Percentiles rank a stretch among this genome's conserved stretches.
Conservation (phyloP, 2,888 invertebrate species). For the Rotaria socialis region DNA sequence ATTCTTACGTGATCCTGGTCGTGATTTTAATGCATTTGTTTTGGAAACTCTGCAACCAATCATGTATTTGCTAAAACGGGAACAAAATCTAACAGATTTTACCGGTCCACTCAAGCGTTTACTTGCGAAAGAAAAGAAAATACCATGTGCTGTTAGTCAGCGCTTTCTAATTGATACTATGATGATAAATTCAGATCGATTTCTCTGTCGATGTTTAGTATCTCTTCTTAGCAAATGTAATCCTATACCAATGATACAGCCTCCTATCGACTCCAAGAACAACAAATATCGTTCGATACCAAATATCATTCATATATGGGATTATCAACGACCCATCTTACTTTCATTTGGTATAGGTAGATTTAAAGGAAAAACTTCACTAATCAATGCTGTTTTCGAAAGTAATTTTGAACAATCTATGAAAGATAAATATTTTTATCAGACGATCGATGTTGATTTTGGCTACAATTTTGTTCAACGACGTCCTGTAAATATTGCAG, state of each 20-base stretch:
- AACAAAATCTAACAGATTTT: neutral
- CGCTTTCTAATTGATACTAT: neutral
- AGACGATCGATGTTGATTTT: neutral
- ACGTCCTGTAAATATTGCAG: neutral
- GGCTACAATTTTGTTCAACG: neutral
- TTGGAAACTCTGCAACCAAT: neutral
- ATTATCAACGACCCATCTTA: neutral
- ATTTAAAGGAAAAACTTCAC: constrained; percentile 6
- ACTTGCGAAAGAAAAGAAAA: neutral
- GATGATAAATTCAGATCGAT: neutral
- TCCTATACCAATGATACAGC: neutral
- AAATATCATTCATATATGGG: neutral
- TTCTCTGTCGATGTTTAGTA: neutral
- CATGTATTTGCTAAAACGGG: neutral
- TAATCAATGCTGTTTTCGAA: neutral
- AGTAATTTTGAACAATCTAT: neutral
- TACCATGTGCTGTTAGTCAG: neutral
- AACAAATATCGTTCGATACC: constrained; percentile 8
- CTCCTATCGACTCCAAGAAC: neutral
- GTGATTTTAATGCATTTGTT: neutral
- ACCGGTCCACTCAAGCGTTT: neutral
- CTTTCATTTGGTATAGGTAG: neutral
- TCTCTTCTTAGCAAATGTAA: neutral
- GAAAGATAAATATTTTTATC: neutral
- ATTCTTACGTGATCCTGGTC: neutral